A percentile compares a stretch with the other conserved stretches of the same genome.
These are phyloP conservation scores for Amphiprion clarkii DNA, from an alignment of 2,797 vertebrate genomes.

Conservation along the genomic window DNA sequence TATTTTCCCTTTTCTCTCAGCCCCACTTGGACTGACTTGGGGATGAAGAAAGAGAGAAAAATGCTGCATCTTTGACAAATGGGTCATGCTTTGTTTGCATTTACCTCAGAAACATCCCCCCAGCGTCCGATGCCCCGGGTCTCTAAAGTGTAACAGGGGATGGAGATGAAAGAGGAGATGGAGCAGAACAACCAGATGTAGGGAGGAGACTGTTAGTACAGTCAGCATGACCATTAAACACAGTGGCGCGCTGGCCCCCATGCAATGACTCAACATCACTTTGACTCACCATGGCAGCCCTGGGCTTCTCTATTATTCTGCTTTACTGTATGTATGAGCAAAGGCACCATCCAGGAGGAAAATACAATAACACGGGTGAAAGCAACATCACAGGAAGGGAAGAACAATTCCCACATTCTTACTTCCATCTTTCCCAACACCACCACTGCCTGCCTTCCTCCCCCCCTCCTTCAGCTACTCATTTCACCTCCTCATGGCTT, in stretches of 20 bases:
- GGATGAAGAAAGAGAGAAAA: slow-evolving; percentile 47
- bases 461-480: slow-evolving; percentile 5
- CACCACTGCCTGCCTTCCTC: not conserved
- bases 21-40: slow-evolving; percentile 34
- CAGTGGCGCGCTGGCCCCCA: slow-evolving; percentile 57
- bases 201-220: slow-evolving; percentile 39
- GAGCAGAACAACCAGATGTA: slow-evolving; percentile 9
- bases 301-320: slow-evolving; percentile 44
- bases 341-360: slow-evolving; percentile 10
- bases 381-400: slow-evolving; percentile 23
- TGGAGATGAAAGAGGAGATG: slow-evolving; percentile 15
- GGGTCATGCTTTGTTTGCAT: slow-evolving; percentile 70
- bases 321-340: slow-evolving; percentile 37
- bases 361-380: slow-evolving; percentile 25
- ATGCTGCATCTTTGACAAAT: slow-evolving; percentile 66
- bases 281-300: slow-evolving; percentile 61
- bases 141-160: slow-evolving; percentile 33
- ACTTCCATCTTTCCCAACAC: slow-evolving; percentile 12
- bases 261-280: slow-evolving; percentile 72
- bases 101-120: slow-evolving; percentile 53
- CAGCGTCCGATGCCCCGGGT: slow-evolving; percentile 15
- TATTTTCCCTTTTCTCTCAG: slow-evolving; percentile 56
- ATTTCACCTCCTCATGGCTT: slow-evolving; percentile 50
- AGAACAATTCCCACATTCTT: slow-evolving; percentile 15
- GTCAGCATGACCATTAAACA: slow-evolving; percentile 59